These are phyloP conservation scores for Xestia c-nigrum DNA, from an alignment of 2,888 invertebrate genomes.

Conservation along the genomic window DNA sequence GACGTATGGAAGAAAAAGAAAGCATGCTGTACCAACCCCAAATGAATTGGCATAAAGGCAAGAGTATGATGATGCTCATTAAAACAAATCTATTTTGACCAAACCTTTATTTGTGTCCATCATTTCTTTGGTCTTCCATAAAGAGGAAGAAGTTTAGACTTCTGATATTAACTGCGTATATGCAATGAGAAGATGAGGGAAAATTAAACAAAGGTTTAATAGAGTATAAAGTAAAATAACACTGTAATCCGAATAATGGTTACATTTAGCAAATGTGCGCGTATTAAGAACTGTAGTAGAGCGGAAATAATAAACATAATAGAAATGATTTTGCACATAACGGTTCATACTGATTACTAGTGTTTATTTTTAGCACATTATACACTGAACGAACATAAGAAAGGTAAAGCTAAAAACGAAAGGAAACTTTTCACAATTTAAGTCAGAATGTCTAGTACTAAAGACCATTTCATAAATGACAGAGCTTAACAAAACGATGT, in stretches of 20 bases:
- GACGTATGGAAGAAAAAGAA: no score
- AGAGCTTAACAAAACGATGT: no score
- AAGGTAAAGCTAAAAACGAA: not conserved
- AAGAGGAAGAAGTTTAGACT: not conserved
- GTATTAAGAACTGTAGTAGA: constrained; percentile 47
- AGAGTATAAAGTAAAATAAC: constrained; percentile 12
- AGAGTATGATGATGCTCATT: no score
- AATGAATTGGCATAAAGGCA: no score
- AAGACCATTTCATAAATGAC: no score
- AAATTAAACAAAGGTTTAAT: not conserved
- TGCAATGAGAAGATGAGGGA: not conserved
- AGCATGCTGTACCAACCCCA: no score
- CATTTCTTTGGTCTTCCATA: no score
- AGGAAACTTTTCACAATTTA: not conserved
- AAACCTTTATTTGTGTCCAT: no score
- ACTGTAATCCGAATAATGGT: constrained; percentile 13
- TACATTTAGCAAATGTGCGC: constrained; percentile 26
- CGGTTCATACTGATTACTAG: not conserved
- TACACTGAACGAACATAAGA: not conserved
- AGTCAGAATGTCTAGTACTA: no score
- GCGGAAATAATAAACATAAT: constrained; percentile 45
- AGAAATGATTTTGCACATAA: constrained; percentile 34
- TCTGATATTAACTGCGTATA: not conserved
- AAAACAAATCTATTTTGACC: no score
- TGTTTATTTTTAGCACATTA: constrained; percentile 9